Percentiles rank a stretch among this genome's conserved stretches.
These are phyloP conservation scores for Lepidocyrtoides sp. DNA, from an alignment of 2,888 invertebrate species.

Conservation along the genomic window DNA sequence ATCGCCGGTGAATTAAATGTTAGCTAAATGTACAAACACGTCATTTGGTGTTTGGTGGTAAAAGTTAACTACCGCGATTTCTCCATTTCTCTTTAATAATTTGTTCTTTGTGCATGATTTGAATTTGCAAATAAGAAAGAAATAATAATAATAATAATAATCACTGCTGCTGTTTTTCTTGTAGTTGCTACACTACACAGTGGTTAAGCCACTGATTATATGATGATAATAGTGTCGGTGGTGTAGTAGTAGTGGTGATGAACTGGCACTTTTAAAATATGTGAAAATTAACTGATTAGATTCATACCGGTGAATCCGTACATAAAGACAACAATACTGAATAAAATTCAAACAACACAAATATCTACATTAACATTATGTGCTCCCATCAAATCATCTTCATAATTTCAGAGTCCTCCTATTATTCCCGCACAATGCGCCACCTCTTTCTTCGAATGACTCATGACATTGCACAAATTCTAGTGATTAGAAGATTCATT, in stretches of 20 bases:
- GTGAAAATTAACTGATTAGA: conserved; percentile 77
- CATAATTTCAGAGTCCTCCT: background rate
- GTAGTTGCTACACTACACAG: background rate
- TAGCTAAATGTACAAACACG: background rate
- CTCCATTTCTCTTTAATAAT: conserved; percentile 10
- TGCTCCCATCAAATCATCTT: background rate
- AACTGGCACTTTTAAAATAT: conserved; percentile 51
- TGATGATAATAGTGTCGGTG: background rate
- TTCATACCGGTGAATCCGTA: conserved; percentile 34
- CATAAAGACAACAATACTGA: background rate
- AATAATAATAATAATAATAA: background rate
- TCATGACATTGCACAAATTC: conserved; percentile 47
- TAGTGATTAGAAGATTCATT: background rate
- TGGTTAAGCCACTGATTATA: no score
- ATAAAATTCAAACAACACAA: background rate
- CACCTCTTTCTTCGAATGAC: background rate
- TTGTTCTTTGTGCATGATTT: conserved; percentile 30
- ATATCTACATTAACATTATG: background rate
- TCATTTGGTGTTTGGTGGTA: background rate
- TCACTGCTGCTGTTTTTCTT: background rate
- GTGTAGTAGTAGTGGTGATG: background rate
- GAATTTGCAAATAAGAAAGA: conserved; percentile 49
- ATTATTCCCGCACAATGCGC: background rate
- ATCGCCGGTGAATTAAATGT: conserved; percentile 27
- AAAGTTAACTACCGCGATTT: conserved; percentile 12